Evolutionary conservation across 1,140 invertebrate genomes (phyloP).

Genomic region (Lerema accius): DNA sequence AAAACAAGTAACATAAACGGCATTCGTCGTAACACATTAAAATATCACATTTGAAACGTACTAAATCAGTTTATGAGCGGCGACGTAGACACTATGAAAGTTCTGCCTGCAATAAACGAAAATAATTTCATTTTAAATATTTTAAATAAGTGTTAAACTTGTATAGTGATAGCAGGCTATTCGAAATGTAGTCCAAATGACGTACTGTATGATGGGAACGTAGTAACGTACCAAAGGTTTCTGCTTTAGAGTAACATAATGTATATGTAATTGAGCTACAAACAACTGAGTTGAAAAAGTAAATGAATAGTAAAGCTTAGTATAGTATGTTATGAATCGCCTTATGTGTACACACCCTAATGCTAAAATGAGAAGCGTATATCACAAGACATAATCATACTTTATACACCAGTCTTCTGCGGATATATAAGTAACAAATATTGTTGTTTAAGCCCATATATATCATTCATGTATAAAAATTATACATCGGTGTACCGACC

Average conservation of each 20-base stretch:
- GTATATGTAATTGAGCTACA: no score
- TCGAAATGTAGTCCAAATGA: no score
- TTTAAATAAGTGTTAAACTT: neutral
- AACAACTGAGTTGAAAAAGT: no score
- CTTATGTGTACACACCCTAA: slow-evolving; percentile 14
- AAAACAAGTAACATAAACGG: neutral
- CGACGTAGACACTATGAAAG: slow-evolving; percentile 24
- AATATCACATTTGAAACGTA: slow-evolving; percentile 5
- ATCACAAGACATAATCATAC: slow-evolving; percentile 51
- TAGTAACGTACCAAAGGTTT: no score
- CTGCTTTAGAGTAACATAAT: no score
- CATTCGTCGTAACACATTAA: slow-evolving; percentile 6
- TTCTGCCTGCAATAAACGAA: slow-evolving; percentile 26
- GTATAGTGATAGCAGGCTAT: no score
- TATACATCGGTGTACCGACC: neutral
- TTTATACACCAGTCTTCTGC: slow-evolving; percentile 5
- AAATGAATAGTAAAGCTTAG: no score
- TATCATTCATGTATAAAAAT: no score
- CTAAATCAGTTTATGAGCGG: slow-evolving; percentile 22
- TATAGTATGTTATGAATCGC: neutral
- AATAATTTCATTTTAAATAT: slow-evolving; percentile 18
- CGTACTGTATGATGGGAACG: no score
- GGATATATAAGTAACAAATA: neutral
- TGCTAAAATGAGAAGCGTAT: slow-evolving; percentile 1
- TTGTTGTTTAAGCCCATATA: no score